phyloP scores from a whole-genome alignment of 2,888 invertebrate species.

The Sphaerolaimus hirsutus region DNA sequence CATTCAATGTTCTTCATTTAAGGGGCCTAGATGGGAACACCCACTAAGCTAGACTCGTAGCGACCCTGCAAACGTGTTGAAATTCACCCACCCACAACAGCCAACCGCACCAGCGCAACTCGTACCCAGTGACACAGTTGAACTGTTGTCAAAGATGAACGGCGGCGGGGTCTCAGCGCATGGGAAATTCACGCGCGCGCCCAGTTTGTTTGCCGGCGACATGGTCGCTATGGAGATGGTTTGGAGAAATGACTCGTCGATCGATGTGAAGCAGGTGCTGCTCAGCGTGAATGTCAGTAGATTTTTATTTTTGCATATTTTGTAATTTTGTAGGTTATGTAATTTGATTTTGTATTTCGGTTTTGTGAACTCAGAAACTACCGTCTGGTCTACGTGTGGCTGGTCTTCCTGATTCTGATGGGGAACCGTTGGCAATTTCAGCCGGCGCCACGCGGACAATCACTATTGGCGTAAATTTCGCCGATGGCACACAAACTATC shows the following conservation, averaged over 20 bases:
- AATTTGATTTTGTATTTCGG: no score
- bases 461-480: conserved; percentile 27
- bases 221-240: conserved; percentile 58
- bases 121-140: conserved; percentile 12
- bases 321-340: no score
- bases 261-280: no score
- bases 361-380: conserved; percentile 20
- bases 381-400: conserved; percentile 48
- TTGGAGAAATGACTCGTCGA: no score
- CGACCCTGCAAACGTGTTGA: no score
- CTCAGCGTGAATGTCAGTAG: no score
- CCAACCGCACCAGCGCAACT: conserved; percentile 7
- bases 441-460: conserved; percentile 14
- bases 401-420: conserved; percentile 47
- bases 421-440: conserved; percentile 16
- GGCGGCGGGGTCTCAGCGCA: conserved; percentile 31
- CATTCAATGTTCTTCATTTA: no score
- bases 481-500: conserved; percentile 33
- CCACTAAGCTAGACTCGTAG: no score
- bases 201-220: conserved; percentile 51
- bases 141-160: conserved; percentile 25
- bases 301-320: no score
- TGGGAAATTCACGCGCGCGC: conserved; percentile 46
- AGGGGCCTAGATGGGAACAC: no score
- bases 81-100: no score